Evolutionary conservation across 2,888 invertebrate species (phyloP), one percentile per base, ranked within the genome.

Genomic region (Coenonympha glycerion): DNA sequence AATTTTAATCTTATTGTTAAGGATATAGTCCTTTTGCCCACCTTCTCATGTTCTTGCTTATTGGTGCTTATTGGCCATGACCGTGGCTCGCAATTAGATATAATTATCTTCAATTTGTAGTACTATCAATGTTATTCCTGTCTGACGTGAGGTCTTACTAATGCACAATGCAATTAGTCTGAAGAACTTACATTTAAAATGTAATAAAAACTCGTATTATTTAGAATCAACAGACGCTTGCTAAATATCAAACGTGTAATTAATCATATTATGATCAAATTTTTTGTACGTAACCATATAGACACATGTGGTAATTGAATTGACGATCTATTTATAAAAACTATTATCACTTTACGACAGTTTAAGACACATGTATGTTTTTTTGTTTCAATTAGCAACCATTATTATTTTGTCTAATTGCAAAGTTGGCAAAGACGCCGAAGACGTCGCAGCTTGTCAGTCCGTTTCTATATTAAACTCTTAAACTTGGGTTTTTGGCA

Each of bases 41-140:
- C 75, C 79, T 85, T 82, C 76, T 68, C 76, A 78, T 78, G 75
- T 74, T 73, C 73, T 74, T 77, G 81, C 81, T 81, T 85, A 83
- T 84, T 82, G 82, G 79, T 85, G 84, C 82, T 85, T 84, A 86
- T 87, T 87, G 83, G 77, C 87, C 87, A 83, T 87, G 87, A 84
- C 87, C 87, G 68, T 87, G 84, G 69, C 73, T 79, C 58, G 69
- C 83, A 82, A 84, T 87, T 87, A 87, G 79, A 73, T 75, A 72
- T 83, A 83, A 87, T 87, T 87, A 86, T 76, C 78, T 79, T 76
- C 80, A 86, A 86, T 87, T 85, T 84, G 81, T 79, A 66, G 72
- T 73, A 70, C 75, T 73, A 71, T 74, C 71, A 74, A 78, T 81
- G 81, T 73, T 81, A 76, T 81, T 78, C 71, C 73, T 77, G 63